Evolutionary conservation across 2,797 vertebrate species (phyloP), one percentile per base, ranked within the genome.

Genomic region (Nasua narica): DNA sequence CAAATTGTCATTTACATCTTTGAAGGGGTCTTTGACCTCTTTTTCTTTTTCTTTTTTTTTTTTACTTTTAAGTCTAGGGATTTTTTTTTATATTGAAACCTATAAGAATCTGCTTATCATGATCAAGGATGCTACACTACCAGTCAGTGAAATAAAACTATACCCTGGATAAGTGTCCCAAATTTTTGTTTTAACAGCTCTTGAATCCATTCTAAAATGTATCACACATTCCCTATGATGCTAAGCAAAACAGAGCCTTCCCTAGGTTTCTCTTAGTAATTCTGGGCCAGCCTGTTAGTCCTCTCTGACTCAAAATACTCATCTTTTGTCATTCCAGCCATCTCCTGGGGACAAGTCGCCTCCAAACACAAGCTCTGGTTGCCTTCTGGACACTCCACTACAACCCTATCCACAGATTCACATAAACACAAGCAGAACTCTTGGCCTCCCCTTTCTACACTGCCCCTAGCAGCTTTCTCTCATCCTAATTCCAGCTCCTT

Each of bases 1-100:
- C 69, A 97, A 95, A 96, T 52, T 96, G 72, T 82, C 65, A 78
- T 94, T 96, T 76, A 81, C 19, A 69, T 88, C 82, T 92, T 82
- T 93, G 52, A 96, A 92, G 76, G 72, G 56, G 83, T 86, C 40
- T 83, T 91, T 58, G 58, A 48, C 7, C 35, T 87, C 56, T 62
- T 70, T 46, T n/a, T n/a, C n/a, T n/a, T n/a, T n/a, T n/a, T 87
- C 56, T 62, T 70, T 65, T 37, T 72, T 46, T 76, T 67, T 43
- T 40, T 43, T 2, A 62, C 46, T 87, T 81, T 81, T 67, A 92
- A 92, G 56, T 83, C 62, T 83, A 58, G 65, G 65, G 29, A 93
- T 86, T 94, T 67, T 82, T 82, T 27, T 78, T 96, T 91, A 79
- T 67, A 82, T 87, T 70, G 67, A 95, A 69, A 32, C 35, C 70